Evolutionary conservation across 2,797 vertebrate species (phyloP).

Genomic region (Catharus ustulatus): DNA sequence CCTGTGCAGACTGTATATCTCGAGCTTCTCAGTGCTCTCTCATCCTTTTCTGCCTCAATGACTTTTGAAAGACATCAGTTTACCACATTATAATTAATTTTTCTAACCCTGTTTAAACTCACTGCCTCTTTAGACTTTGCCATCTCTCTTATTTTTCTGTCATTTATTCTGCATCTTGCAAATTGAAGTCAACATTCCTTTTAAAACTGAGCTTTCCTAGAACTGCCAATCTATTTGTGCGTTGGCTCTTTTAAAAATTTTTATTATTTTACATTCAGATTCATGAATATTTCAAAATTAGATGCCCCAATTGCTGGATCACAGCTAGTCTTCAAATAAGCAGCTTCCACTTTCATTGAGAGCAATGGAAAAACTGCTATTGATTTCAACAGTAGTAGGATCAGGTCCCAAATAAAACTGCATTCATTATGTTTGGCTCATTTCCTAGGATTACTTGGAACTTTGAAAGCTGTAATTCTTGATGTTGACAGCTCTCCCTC

Average conservation of each 20-base stretch:
- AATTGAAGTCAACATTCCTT: neutral
- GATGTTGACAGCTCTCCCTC: constrained; percentile 39
- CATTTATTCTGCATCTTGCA: neutral
- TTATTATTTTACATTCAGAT: constrained; percentile 2
- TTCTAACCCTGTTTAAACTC: neutral
- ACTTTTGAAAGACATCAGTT: constrained; percentile 8
- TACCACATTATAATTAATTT: neutral
- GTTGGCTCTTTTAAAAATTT: neutral
- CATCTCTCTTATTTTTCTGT: neutral
- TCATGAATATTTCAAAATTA: constrained; percentile 21
- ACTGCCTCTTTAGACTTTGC: neutral
- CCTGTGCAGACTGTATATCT: neutral
- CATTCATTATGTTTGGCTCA: constrained; percentile 55
- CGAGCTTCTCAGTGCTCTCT: neutral
- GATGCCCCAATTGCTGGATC: neutral
- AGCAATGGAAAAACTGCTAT: constrained; percentile 26
- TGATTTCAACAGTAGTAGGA: constrained; percentile 54
- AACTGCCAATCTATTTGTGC: neutral
- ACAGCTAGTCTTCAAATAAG: constrained; percentile 16
- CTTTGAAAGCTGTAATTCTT: constrained; percentile 51
- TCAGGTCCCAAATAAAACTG: constrained; percentile 34
- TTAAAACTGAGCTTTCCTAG: neutral
- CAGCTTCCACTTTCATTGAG: neutral
- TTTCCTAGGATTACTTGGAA: constrained; percentile 59
- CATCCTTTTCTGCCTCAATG: neutral